phyloP scores from a whole-genome alignment of 1,140 invertebrate species.

The Hydropsyche tenuis region DNA sequence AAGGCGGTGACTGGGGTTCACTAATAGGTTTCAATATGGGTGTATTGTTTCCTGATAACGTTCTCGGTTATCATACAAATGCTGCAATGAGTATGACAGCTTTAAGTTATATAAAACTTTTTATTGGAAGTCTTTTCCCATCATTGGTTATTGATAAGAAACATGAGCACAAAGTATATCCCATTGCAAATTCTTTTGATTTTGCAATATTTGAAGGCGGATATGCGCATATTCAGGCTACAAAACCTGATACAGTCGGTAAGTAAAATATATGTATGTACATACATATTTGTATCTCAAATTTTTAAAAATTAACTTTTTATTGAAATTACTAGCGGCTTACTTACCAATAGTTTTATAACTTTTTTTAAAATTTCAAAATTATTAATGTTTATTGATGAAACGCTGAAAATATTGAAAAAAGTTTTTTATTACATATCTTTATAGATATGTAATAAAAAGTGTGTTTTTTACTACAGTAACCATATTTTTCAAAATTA shows the following conservation, averaged over 20 bases:
- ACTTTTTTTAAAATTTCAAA: too few species aligned
- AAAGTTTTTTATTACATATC: too few species aligned
- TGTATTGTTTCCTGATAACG: constrained; percentile 73
- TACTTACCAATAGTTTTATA: too few species aligned
- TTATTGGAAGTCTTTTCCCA: constrained; percentile 53
- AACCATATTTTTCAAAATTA: too few species aligned
- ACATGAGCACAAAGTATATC: constrained; percentile 68
- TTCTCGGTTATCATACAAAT: constrained; percentile 60
- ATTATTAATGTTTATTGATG: too few species aligned
- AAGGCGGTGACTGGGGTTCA: constrained; percentile 85
- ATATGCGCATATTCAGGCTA: constrained; percentile 85
- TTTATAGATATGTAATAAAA: too few species aligned
- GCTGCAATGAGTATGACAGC: constrained; percentile 42
- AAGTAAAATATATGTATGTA: constrained; percentile 35
- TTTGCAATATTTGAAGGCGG: constrained; percentile 73
- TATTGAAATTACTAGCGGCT: too few species aligned
- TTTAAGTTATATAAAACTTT: constrained; percentile 40
- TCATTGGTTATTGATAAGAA: constrained; percentile 65
- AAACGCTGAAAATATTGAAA: too few species aligned
- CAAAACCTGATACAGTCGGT: constrained; percentile 87
- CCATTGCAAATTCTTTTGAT: constrained; percentile 60
- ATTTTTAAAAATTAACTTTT: too few species aligned
- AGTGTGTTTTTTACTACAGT: too few species aligned
- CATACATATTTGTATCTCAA: not conserved
- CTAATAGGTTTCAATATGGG: constrained; percentile 69